Conservation (phyloP, 2,797 vertebrate species). For the Malurus splendens region DNA sequence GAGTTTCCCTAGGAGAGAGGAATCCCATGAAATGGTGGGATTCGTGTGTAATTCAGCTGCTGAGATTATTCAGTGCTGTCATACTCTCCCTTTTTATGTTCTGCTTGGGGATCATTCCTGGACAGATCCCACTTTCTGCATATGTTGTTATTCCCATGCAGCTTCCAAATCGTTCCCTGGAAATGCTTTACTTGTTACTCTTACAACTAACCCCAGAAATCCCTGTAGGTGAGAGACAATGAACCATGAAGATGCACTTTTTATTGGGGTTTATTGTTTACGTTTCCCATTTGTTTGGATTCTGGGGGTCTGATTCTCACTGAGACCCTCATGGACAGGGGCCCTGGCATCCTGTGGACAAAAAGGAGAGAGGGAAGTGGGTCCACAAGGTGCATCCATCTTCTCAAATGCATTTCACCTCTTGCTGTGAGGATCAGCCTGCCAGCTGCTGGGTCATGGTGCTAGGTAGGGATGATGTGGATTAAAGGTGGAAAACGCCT, state of each 20-base stretch:
- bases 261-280: background rate
- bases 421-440: background rate
- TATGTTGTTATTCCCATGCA: background rate
- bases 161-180: background rate
- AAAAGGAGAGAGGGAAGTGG: background rate
- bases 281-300: fast-evolving
- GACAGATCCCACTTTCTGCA: background rate
- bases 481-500: background rate
- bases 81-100: background rate
- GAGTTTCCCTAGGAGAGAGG: background rate
- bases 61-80: background rate
- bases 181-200: background rate
- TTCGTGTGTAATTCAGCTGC: background rate
- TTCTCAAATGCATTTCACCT: background rate
- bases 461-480: background rate
- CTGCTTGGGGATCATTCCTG: background rate
- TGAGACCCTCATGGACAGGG: fast-evolving
- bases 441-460: background rate
- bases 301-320: background rate
- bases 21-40: background rate
- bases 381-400: fast-evolving
- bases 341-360: fast-evolving
- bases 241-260: fast-evolving
- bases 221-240: background rate
- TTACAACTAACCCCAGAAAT: background rate